These are phyloP conservation scores for Esox niger DNA, from an alignment of 2,113 vertebrate species.

Conservation along the genomic window DNA sequence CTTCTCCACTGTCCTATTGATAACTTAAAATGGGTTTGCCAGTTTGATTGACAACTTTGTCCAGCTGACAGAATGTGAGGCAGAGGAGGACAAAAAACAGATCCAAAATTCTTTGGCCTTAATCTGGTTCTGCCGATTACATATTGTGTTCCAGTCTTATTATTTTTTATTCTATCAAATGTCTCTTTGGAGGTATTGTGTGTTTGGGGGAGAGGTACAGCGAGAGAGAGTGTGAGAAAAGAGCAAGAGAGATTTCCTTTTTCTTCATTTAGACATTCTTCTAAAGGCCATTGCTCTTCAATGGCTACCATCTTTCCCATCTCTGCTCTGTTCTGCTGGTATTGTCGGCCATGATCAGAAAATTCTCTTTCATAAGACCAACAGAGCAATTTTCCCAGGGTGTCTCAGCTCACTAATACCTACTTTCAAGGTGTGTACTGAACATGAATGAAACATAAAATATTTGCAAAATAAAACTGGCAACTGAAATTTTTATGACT, in stretches of 20 bases:
- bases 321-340: background rate
- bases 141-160: slow-evolving; percentile 55
- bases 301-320: background rate
- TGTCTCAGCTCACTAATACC: background rate
- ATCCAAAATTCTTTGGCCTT: slow-evolving; percentile 69
- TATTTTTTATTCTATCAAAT: slow-evolving; percentile 66
- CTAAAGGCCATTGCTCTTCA: background rate
- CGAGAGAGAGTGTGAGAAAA: background rate
- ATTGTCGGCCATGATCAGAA: background rate
- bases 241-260: background rate
- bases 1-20: slow-evolving; percentile 73
- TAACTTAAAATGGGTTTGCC: slow-evolving; percentile 75
- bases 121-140: slow-evolving; percentile 70
- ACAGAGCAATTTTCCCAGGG: background rate
- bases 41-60: slow-evolving; percentile 79
- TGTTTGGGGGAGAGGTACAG: slow-evolving; percentile 1
- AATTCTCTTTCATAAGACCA: background rate
- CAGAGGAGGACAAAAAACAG: slow-evolving; percentile 61
- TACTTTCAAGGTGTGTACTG: background rate
- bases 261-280: background rate
- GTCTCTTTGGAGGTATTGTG: slow-evolving; percentile 55
- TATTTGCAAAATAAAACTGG: background rate
- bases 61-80: slow-evolving; percentile 75
- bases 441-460: background rate
- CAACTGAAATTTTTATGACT: background rate